Conservation (phyloP, 2,797 vertebrate genomes). For the Chiroxiphia lanceolata region DNA sequence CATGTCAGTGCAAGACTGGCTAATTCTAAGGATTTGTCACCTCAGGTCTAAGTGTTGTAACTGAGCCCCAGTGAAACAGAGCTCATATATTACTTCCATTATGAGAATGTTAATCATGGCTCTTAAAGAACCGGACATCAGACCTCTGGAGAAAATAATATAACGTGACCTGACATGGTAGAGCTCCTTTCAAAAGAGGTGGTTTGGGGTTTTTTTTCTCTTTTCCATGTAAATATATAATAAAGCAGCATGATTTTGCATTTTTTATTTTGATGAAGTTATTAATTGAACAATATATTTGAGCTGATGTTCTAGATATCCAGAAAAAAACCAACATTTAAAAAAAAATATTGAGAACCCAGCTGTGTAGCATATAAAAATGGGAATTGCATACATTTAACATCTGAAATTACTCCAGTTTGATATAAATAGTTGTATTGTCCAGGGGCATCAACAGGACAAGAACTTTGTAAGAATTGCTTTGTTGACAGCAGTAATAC, state of each 20-base stretch:
- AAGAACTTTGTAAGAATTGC: neutral
- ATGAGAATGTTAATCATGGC: neutral
- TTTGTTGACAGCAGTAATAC: conserved; percentile 27
- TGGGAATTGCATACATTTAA: neutral
- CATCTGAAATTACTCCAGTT: neutral
- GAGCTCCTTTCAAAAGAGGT: neutral
- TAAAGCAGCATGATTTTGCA: neutral
- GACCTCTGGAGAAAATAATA: neutral
- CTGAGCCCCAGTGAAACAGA: neutral
- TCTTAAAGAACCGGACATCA: neutral
- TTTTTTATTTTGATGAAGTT: neutral
- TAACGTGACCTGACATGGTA: neutral
- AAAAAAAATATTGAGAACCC: neutral
- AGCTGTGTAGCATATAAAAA: neutral
- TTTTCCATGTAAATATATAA: neutral
- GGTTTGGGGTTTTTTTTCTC: neutral
- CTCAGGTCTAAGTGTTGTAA: neutral
- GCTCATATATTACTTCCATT: neutral
- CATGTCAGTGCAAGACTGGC: neutral
- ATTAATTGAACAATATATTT: neutral
- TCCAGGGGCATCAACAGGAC: neutral
- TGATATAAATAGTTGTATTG: neutral
- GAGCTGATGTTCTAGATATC: neutral
- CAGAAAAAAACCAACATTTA: neutral
- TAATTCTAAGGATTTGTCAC: neutral